A percentile compares a stretch with the other conserved stretches of the same genome.
Conservation (phyloP, 2,113 vertebrate genomes). For the Solea solea region DNA sequence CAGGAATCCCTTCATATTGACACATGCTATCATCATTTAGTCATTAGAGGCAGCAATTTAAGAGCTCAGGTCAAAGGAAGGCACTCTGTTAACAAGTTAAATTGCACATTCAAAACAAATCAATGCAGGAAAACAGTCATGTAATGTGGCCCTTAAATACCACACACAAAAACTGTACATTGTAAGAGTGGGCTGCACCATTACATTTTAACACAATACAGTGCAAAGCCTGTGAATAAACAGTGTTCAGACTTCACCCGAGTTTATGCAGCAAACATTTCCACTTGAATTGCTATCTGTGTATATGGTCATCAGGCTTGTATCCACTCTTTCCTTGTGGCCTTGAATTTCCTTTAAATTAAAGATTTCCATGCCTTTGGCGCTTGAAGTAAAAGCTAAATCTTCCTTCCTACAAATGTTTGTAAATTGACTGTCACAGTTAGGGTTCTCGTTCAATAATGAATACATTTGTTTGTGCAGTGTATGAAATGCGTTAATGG, state of each 20-base stretch:
- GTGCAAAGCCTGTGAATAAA: background rate
- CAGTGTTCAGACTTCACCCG: background rate
- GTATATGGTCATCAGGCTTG: background rate
- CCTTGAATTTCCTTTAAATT: background rate
- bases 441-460: constrained; percentile 25
- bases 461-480: constrained; percentile 35
- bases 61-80: no score
- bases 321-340: background rate
- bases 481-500: constrained; percentile 30
- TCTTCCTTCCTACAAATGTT: background rate
- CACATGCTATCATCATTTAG: no score
- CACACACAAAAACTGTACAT: no score
- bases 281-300: background rate
- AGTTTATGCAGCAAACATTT: constrained; percentile 15
- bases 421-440: background rate
- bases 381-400: background rate
- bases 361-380: background rate
- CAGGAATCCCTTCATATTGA: no score
- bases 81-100: no score
- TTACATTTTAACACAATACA: background rate
- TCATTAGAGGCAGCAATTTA: no score
- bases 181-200: no score
- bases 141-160: no score
- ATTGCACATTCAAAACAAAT: no score
- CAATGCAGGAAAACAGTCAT: no score